Percentiles rank a stretch among this genome's conserved stretches.
These are phyloP conservation scores for Hoplodrina blanda DNA, from an alignment of 2,888 invertebrate species.

Conservation along the genomic window DNA sequence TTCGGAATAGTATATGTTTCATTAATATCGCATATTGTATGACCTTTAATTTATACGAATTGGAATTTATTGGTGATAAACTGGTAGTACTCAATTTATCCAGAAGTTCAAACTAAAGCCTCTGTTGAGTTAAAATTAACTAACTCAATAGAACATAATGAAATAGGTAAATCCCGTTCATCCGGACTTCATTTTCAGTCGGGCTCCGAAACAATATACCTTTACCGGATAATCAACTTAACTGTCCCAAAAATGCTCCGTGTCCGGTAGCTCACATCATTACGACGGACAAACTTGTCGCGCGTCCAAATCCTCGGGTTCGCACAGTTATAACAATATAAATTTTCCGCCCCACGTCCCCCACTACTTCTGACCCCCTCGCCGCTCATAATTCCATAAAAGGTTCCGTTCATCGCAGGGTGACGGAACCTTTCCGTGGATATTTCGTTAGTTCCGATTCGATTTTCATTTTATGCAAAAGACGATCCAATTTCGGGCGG, in stretches of 20 bases:
- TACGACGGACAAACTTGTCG: slow-evolving; percentile 45
- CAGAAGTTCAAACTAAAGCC: background rate
- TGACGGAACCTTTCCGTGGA: slow-evolving; percentile 67
- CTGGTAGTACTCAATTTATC: background rate
- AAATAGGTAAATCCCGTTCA: slow-evolving; percentile 13
- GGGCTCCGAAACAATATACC: slow-evolving; percentile 25
- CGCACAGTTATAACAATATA: slow-evolving; percentile 60
- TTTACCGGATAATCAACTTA: slow-evolving; percentile 37
- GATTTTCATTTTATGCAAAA: slow-evolving; percentile 90
- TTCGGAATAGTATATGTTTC: slow-evolving; percentile 54
- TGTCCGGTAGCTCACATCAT: slow-evolving; percentile 52
- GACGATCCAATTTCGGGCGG: slow-evolving; percentile 84
- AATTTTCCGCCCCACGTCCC: slow-evolving; percentile 55
- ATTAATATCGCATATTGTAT: slow-evolving; percentile 36
- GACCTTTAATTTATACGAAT: background rate
- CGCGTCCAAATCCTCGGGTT: slow-evolving; percentile 42
- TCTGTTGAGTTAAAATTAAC: background rate
- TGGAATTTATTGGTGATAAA: background rate
- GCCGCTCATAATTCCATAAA: slow-evolving; percentile 74
- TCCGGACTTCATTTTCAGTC: background rate
- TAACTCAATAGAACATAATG: slow-evolving; percentile 1
- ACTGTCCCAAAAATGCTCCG: slow-evolving; percentile 37
- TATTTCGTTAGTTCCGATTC: slow-evolving; percentile 87
- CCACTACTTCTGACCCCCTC: slow-evolving; percentile 53
- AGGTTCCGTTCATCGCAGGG: slow-evolving; percentile 70